Evolutionary conservation across 2,888 invertebrate genomes (phyloP), one percentile per base, ranked within the genome.

Genomic region (Augiades crinisus): DNA sequence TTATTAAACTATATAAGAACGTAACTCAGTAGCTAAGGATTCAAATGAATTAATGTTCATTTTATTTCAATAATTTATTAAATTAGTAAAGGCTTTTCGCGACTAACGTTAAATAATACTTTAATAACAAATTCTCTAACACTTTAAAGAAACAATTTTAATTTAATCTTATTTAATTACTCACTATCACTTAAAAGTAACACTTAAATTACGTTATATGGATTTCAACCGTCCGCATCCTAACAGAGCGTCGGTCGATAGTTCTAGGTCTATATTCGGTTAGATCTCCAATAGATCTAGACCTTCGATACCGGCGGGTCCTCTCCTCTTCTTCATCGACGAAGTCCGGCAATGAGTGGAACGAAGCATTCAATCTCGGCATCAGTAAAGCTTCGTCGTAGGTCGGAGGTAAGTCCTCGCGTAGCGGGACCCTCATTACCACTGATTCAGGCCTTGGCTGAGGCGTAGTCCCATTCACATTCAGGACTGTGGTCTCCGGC

Each of bases 351-450:
- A 90, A 60, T 0, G 92, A 92, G 60, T 92, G 92, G 60, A 91
- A 92, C 0, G 93, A 93, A 1, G 92, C 77, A 58, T 92, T 92
- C 43, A 94, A 68, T 53, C 93, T 91, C 5, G 95, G 94, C 92
- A 95, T 93, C 24, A 93, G 81, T 17, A 95, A 78, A 0, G 95
- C 95, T 71, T 95, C 95, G 53, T 93, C 94, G 65, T 95, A 95
- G 7, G 91, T 93, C 0, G 95, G 95, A 30, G 95, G 93, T 1
- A 78, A 66, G 57, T 89, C 89, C 38, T 85, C 84, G 0, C 61
- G 69, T 24, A 86, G 52, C 7, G 86, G 85, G 30, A 86, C 70
- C 45, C 89, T 66, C 62, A 82, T 59, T 8, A 81, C 68, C 1
- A 82, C 77, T 13, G 80, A 65, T 14, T 88, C 86, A 3, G 62